Evolutionary conservation across 2,113 vertebrate species (phyloP).

Genomic region (Coreoperca whiteheadi): DNA sequence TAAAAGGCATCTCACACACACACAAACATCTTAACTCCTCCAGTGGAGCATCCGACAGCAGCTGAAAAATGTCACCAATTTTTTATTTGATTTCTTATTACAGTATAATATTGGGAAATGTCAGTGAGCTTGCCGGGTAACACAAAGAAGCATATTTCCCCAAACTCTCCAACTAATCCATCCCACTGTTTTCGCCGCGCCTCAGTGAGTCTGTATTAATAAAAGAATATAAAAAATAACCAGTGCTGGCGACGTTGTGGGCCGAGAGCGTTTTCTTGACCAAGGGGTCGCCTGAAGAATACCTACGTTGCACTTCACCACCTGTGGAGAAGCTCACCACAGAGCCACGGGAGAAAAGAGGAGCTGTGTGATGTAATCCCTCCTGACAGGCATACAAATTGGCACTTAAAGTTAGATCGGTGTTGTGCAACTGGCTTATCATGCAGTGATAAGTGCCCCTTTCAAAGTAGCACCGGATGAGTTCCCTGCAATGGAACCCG

Average conservation of each 20-base stretch:
- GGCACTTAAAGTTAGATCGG: not conserved
- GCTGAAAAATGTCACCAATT: no score
- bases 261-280: constrained; percentile 3
- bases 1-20: no score
- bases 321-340: not conserved
- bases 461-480: not conserved
- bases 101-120: no score
- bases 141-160: no score
- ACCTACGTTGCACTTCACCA: not conserved
- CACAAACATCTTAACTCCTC: no score
- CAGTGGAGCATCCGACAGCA: no score
- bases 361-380: not conserved
- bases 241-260: not conserved
- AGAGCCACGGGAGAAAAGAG: not conserved
- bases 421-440: constrained; percentile 12
- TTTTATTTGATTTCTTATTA: no score
- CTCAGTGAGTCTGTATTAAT: no score
- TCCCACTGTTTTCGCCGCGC: no score
- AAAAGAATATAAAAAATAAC: not conserved
- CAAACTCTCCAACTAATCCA: no score
- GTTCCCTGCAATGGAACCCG: not conserved
- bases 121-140: no score
- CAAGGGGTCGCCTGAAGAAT: not conserved
- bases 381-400: not conserved
- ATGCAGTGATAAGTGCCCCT: constrained; percentile 1